Percentiles rank a stretch among this genome's conserved stretches.
Evolutionary conservation across 2,888 invertebrate genomes (phyloP).

Genomic region (Polyommatus iphigenia): DNA sequence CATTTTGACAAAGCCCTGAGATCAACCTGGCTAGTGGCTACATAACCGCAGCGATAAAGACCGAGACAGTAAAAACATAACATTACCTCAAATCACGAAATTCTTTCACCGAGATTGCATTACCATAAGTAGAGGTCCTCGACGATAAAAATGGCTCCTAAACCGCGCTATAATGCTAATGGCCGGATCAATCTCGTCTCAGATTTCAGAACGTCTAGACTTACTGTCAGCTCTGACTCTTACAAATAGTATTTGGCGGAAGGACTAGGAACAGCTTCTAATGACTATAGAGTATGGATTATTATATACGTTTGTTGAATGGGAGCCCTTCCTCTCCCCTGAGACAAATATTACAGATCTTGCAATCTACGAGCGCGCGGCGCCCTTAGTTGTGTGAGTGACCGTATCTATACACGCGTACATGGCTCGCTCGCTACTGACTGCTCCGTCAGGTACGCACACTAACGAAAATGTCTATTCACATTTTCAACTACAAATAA

Average conservation of each 20-base stretch:
- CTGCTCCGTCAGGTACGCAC: too few species aligned
- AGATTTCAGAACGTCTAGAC: constrained; percentile 46
- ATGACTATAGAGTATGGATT: not conserved
- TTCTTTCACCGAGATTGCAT: constrained; percentile 16
- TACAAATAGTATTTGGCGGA: constrained; percentile 43
- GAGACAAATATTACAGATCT: too few species aligned
- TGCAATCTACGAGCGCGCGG: too few species aligned
- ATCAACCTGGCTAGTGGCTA: not conserved
- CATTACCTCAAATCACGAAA: not conserved
- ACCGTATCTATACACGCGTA: too few species aligned
- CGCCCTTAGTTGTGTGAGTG: too few species aligned
- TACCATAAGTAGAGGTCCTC: constrained; percentile 9
- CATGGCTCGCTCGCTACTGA: too few species aligned
- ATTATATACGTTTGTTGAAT: too few species aligned
- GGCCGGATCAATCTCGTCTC: constrained; percentile 57
- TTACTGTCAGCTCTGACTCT: constrained; percentile 47
- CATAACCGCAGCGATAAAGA: not conserved
- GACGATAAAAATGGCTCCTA: not conserved
- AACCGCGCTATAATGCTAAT: constrained; percentile 53
- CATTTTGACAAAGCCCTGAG: too few species aligned
- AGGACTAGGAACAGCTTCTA: not conserved
- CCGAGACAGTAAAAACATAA: not conserved
- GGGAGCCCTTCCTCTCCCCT: too few species aligned
- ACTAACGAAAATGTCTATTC: too few species aligned
- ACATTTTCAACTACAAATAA: too few species aligned